A percentile compares a stretch with the other conserved stretches of the same genome.
Evolutionary conservation across 1,140 invertebrate genomes (phyloP).

Genomic region (Listronotus bonariensis): DNA sequence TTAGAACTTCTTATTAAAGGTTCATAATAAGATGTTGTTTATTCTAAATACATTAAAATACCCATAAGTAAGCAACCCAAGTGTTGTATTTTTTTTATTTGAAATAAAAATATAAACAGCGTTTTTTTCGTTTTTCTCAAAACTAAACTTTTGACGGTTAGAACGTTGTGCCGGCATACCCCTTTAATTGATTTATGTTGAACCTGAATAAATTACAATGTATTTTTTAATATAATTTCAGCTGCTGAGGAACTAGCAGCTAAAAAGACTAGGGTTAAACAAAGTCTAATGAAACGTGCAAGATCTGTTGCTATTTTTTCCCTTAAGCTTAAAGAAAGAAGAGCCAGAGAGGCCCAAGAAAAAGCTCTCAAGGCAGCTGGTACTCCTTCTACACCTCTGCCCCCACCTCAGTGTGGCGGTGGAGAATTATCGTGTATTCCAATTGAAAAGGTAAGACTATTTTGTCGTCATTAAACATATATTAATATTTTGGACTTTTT

Average conservation of each 20-base stretch:
- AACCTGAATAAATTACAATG: too few relatives aligned
- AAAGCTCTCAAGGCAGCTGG: conserved; percentile 59
- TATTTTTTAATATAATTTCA: too few relatives aligned
- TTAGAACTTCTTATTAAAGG: too few relatives aligned
- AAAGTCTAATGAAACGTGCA: conserved; percentile 77
- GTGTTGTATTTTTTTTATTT: not conserved
- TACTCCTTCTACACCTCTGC: conserved; percentile 53
- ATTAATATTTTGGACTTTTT: conserved; percentile 3
- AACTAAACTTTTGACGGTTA: too few relatives aligned
- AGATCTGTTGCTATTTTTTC: conserved; percentile 82
- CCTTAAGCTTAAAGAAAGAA: conserved; percentile 73
- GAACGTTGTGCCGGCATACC: too few relatives aligned
- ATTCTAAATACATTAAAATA: too few relatives aligned
- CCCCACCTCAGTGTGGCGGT: conserved; percentile 68
- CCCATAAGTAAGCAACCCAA: too few relatives aligned
- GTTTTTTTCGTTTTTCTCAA: too few relatives aligned
- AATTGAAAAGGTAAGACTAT: conserved; percentile 69
- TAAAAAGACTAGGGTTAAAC: conserved; percentile 72
- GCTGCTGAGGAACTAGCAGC: conserved; percentile 64
- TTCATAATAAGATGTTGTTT: too few relatives aligned
- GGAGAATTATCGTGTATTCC: conserved; percentile 81
- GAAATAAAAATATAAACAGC: too few relatives aligned
- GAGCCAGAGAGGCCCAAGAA: conserved; percentile 72
- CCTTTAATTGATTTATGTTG: too few relatives aligned
- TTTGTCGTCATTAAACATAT: conserved; percentile 1